Evolutionary conservation across 2,888 invertebrate genomes (phyloP), one percentile per base, ranked within the genome.

Genomic region (Clivina fossor): DNA sequence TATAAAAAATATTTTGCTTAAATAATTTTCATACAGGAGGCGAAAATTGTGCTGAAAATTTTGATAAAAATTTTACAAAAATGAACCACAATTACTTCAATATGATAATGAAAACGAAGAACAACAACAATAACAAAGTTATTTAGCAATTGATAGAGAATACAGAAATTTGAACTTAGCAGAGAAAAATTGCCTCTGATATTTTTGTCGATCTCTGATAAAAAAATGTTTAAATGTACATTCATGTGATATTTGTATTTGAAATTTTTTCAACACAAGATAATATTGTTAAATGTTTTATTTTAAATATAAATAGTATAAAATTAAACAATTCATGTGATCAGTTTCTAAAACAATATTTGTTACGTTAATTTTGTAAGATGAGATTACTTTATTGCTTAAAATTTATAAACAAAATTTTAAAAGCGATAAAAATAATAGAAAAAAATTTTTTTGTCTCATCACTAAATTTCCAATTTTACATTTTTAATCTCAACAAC

Each of bases 31-130:
- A 55, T 59, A 53, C 56, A 13, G 56, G 49, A 1, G 47, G 33
- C 2, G 49, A 58, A 53, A 56, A 58, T 43, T 60, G 58, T 20
- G 51, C 55, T 30, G 56, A 32, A 20, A 58, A 59, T 44, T 16
- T 32, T 18, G 55, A 43, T 30, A 43, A 40, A 28, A 58, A 57
- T 13, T 19, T 46, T 13, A 11, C 28, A 26, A 51, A 30, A 15
- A 15, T 46, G 2, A 37, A 30, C 9, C 22, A 46, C 22, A 37
- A 33, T 3, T 19, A 5, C 3, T 20, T 22, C 2, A 38, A 19
- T 2, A 38, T 2, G 19, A 38, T 4, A 16, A 9, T 38, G 38
- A 38, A 38, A 13, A 38, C 2, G 19, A 19, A 16, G 2, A 19
- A 2, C 38, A 38, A 38, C 38, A 38, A 38, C 15, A 5, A 8